Evolutionary conservation across 2,113 vertebrate species (phyloP), one percentile per base, ranked within the genome.

Genomic region (Triplophysa tibetana): DNA sequence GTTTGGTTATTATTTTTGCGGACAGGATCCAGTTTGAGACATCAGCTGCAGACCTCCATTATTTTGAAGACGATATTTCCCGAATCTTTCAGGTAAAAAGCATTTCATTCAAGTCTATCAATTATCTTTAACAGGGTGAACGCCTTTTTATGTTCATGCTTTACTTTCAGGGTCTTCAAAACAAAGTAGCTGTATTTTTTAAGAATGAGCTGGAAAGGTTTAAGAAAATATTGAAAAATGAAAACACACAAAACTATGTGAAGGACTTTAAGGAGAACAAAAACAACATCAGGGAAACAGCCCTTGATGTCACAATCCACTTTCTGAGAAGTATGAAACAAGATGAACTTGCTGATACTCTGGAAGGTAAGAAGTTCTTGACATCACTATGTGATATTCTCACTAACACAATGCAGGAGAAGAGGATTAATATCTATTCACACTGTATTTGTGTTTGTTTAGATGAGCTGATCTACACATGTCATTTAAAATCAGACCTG

Each of bases 131-230:
- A 29, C 29, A 29, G 29, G 29, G 29, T 29, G 29, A 29, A 29
- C 3, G 3, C 29, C 29, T 2, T 29, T 29, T 29, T 4, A 29
- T 29, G 29, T 29, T 3, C 3, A 29, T 48, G 66, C 38, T 43
- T 43, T 50, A 50, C 12, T 50, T 50, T 12, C 50, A 82, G 75
- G 62, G 11, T 50, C 19, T 82, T 6, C 52, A 74, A n/a, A 60
- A 74, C 0, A 82, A 78, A 78, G 61, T 78, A 8, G 61, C 19
- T 17, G 13, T 23, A 0, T 70, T 82, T 66, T 12, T 82, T 0
- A 73, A 73, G 4, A 69, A 77, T 38, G 81, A 82, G 62, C 52
- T 82, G 23, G 52, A 82, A 23, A 60, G 45, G 43, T 82, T 74
- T 64, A 74, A 78, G 63, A 78, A 67, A 61, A 10, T 67, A 52